A percentile compares a stretch with the other conserved stretches of the same genome.
Conservation (phyloP, 2,888 invertebrate genomes). For the Euspilapteryx auroguttella region DNA sequence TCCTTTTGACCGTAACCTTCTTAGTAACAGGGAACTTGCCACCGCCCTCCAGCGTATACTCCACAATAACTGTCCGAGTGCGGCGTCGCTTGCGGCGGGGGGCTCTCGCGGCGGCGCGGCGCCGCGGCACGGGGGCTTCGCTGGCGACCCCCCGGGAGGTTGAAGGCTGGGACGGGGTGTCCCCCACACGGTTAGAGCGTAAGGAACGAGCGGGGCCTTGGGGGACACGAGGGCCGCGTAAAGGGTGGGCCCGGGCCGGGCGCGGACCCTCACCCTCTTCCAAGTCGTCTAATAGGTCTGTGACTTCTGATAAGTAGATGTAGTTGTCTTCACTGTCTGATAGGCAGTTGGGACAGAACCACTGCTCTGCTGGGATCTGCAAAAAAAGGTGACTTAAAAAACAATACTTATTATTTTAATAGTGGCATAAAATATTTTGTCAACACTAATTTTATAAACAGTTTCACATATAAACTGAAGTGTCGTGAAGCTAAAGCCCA, state of each 20-base stretch:
- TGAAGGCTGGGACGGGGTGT: slow-evolving; percentile 17
- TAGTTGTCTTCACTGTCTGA: slow-evolving; percentile 20
- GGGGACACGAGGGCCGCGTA: slow-evolving; percentile 12
- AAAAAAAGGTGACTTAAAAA: slow-evolving; percentile 7
- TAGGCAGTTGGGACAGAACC: slow-evolving; percentile 81
- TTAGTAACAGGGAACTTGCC: slow-evolving; percentile 64
- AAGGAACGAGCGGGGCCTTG: slow-evolving; percentile 7
- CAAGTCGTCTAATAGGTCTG: slow-evolving; percentile 44
- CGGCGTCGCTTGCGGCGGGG: slow-evolving; percentile 21
- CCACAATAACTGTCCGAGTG: slow-evolving; percentile 65
- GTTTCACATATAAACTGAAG: too few species aligned
- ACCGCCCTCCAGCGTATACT: slow-evolving; percentile 66
- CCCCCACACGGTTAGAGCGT: background rate
- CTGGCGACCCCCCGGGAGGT: slow-evolving; percentile 18
- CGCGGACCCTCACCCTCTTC: slow-evolving; percentile 16
- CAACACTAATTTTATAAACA: too few species aligned
- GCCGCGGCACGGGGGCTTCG: slow-evolving; percentile 7
- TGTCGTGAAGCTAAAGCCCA: too few species aligned
- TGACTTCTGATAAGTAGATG: slow-evolving; percentile 26
- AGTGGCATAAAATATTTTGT: too few species aligned
- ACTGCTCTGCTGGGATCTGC: slow-evolving; percentile 76
- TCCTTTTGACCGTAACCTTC: slow-evolving; percentile 43
- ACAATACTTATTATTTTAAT: background rate
- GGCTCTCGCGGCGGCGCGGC: slow-evolving; percentile 8
- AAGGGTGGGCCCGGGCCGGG: slow-evolving; percentile 19